Base-by-base conservation (phyloP, 2,888 invertebrate genomes). In the Polia nebulosa region DNA sequence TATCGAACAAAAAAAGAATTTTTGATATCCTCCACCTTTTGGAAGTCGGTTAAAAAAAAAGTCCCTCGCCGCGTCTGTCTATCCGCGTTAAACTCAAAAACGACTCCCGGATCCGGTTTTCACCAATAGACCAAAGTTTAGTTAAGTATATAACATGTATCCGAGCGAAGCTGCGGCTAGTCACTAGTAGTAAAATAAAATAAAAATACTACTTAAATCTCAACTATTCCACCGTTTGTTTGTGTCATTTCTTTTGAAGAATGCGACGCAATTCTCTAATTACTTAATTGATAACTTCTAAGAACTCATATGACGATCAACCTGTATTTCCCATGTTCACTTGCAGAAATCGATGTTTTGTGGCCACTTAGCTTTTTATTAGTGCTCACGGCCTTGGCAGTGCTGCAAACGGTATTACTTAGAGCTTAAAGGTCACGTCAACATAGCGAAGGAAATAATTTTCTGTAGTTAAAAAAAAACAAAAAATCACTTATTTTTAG, bases 271-370 rank as follows among this genome's bases (percentile, higher is more conserved):
- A 9, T 32, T 34, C 11, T 13, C 4, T 39, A 53, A 58, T 58
- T 2, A 32, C 47, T n/a, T 58, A n/a, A 41, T 56, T n/a, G 7
- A 1, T n/a, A 45, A 17, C 8, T 64, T 78, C 74, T 41, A 8
- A 57, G 47, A 70, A 74, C 45, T 36, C 44, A 8, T 55, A 39
- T 47, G 51, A 39, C n/a, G 9, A 59, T 15, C 51, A 20, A 3
- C 57, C 22, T 36, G 11, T 15, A 34, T 20, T 70, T 76, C 53
- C 9, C 79, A 69, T 39, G 25, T 9, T 67, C 67, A 78, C 57
- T 66, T 82, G 67, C 76, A 81, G 15, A 49, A 73, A 75, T 82
- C 82, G 58, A 80, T 80, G 56, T 44, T 44, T 17, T 22, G 20
- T n/a, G 41, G 41, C 56, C 7, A 60, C n/a, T 72, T 65, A 44